These are phyloP conservation scores for Adrianichthys oophorus DNA, from an alignment of 2,797 vertebrate genomes.

Conservation along the genomic window DNA sequence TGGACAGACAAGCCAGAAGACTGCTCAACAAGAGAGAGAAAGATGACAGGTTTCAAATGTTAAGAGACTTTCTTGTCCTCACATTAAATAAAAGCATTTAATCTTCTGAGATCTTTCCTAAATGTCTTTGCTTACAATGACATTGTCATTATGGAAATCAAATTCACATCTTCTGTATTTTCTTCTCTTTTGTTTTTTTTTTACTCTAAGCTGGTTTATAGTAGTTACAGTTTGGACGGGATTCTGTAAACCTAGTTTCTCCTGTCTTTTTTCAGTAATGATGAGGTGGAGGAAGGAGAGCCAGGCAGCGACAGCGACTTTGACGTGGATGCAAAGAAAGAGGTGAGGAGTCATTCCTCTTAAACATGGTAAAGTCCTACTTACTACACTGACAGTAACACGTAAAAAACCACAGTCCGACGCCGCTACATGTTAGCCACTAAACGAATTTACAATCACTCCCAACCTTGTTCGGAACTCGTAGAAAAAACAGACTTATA, in stretches of 20 bases:
- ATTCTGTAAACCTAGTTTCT: not conserved
- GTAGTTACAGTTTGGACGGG: constrained; percentile 1
- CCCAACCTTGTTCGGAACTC: no score
- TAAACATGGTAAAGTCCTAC: not conserved
- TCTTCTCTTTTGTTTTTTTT: no score
- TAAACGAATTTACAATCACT: no score
- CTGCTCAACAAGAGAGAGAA: constrained; percentile 87
- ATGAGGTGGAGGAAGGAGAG: constrained; percentile 81
- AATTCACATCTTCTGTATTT: no score
- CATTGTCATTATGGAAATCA: not conserved
- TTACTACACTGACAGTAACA: no score
- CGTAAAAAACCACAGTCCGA: no score
- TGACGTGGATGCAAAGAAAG: constrained; percentile 82
- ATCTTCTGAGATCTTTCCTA: constrained; percentile 24
- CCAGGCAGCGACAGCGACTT: constrained; percentile 81
- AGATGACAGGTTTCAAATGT: constrained; percentile 80
- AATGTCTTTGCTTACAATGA: constrained; percentile 25
- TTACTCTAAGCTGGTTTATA: no score
- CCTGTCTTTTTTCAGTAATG: constrained; percentile 66
- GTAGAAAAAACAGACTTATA: no score
- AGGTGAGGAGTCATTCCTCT: constrained; percentile 70
- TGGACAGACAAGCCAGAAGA: constrained; percentile 90
- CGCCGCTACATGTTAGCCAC: no score
- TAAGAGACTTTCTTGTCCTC: constrained; percentile 1
- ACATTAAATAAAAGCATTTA: no score